These are phyloP conservation scores for Venusia cambrica DNA, from an alignment of 2,888 invertebrate species.

Conservation along the genomic window DNA sequence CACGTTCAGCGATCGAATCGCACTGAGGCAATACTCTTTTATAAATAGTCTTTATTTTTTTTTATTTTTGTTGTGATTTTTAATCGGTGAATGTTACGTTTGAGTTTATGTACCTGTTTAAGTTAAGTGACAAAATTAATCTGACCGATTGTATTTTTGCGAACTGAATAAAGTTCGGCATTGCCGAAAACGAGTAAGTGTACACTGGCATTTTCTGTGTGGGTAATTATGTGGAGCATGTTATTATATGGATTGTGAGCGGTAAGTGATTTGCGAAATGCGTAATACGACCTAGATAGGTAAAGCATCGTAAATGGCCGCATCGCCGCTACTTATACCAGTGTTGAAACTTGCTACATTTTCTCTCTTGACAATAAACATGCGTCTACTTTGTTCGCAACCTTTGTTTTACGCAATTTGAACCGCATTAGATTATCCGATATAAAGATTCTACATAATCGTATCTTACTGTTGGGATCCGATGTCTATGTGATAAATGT, in stretches of 20 bases:
- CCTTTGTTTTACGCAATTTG: constrained; percentile 57
- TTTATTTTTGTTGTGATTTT: constrained; percentile 52
- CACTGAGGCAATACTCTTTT: constrained; percentile 66
- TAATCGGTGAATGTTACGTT: constrained; percentile 66
- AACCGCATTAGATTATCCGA: constrained; percentile 6
- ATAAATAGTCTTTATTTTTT: constrained; percentile 54
- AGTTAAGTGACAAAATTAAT: constrained; percentile 44
- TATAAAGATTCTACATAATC: no score
- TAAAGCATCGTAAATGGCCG: constrained; percentile 54
- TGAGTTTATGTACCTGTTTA: constrained; percentile 81
- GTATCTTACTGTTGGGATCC: no score
- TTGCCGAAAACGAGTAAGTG: constrained; percentile 43
- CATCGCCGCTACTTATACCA: constrained; percentile 41
- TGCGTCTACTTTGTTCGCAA: constrained; percentile 47
- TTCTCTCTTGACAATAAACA: constrained; percentile 66
- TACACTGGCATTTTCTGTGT: constrained; percentile 47
- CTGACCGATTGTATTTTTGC: constrained; percentile 33
- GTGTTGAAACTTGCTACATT: constrained; percentile 53
- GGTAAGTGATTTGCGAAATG: constrained; percentile 63
- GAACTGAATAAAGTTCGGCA: constrained; percentile 55
- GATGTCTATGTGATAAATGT: no score
- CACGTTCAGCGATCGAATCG: constrained; percentile 53
- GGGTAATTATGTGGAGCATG: constrained; percentile 39
- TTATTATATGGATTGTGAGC: constrained; percentile 52
- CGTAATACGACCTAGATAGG: constrained; percentile 68